Percentiles rank a stretch among this genome's conserved stretches.
Conservation (phyloP, 2,113 vertebrate species). For the Psittacula cyanocephala region DNA sequence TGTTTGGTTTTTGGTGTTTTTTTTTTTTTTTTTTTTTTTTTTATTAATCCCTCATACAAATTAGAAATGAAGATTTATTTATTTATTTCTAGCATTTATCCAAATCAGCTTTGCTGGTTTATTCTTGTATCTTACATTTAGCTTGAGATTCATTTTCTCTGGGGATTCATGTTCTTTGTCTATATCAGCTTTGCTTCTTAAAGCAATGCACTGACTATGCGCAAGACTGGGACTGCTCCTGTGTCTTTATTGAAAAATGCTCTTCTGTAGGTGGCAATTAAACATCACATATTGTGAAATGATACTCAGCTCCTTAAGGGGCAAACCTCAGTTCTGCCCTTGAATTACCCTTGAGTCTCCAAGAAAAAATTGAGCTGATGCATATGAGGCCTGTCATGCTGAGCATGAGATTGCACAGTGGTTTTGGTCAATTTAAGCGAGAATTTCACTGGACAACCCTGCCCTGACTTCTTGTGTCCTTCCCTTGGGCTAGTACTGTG, state of each 20-base stretch:
- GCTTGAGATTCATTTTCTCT: slow-evolving; percentile 10
- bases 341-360: background rate
- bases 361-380: background rate
- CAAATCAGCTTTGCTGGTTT: slow-evolving; percentile 69
- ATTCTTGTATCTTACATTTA: slow-evolving; percentile 41
- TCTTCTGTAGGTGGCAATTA: slow-evolving; percentile 37
- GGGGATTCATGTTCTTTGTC: slow-evolving; percentile 12
- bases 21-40: no score
- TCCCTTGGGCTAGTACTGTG: background rate
- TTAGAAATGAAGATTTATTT: slow-evolving; percentile 47
- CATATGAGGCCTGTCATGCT: background rate
- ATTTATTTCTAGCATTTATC: slow-evolving; percentile 22
- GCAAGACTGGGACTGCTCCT: background rate
- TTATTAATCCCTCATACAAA: slow-evolving; percentile 70
- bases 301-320: background rate
- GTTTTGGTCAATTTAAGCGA: background rate
- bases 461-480: background rate
- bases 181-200: background rate
- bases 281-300: background rate
- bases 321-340: background rate
- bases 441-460: background rate
- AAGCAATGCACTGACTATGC: background rate
- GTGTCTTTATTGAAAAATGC: background rate
- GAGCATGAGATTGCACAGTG: slow-evolving; percentile 10
- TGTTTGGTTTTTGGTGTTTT: no score